A percentile compares a stretch with the other conserved stretches of the same genome.
Evolutionary conservation across 2,113 vertebrate species (phyloP).

Genomic region (Anolis sagrei): DNA sequence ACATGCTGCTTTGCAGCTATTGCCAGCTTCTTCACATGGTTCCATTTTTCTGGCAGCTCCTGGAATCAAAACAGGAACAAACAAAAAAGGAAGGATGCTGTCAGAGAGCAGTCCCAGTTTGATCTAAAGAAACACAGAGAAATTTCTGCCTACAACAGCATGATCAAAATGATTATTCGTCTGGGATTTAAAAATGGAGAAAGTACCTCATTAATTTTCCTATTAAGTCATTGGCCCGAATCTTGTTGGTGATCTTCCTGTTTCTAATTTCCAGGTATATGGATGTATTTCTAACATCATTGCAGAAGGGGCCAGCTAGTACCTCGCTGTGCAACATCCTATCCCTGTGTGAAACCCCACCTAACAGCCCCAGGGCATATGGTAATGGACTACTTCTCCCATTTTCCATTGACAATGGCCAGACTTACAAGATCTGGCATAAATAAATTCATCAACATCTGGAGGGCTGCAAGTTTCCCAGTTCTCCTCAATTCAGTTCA

Average conservation of each 20-base stretch:
- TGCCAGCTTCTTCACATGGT: conserved; percentile 84
- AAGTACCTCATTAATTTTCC: neutral
- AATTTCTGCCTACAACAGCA: accelerated
- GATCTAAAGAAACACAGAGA: neutral
- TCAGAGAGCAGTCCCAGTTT: neutral
- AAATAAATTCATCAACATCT: no score
- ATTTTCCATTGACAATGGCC: no score
- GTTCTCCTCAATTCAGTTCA: neutral
- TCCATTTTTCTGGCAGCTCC: conserved; percentile 95
- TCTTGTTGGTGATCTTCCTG: no score
- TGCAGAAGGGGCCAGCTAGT: no score
- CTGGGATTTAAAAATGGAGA: neutral
- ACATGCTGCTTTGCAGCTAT: conserved; percentile 86
- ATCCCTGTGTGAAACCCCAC: no score
- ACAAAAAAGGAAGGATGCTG: neutral
- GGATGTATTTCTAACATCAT: no score
- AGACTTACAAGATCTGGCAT: no score
- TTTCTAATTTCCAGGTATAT: no score
- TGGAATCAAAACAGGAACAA: conserved; percentile 53
- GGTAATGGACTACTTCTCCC: no score
- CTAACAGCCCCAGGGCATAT: no score
- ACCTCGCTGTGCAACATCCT: no score
- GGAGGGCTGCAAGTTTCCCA: no score
- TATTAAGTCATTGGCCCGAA: neutral
- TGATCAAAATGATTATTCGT: accelerated